Evolutionary conservation across 2,113 vertebrate genomes (phyloP).

Genomic region (Choloepus hoffmanni): DNA sequence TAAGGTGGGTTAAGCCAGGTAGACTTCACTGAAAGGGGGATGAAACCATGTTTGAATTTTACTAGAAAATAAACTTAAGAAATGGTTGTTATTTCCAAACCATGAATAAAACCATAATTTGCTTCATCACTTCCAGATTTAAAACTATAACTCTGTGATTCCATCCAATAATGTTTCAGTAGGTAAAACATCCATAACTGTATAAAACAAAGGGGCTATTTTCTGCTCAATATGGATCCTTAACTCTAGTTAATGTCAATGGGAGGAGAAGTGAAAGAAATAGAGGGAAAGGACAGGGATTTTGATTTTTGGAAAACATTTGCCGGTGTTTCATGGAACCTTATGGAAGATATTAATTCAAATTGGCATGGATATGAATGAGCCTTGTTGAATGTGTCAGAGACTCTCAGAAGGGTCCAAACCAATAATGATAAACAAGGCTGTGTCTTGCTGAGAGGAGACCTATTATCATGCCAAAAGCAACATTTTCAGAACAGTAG

Average conservation of each 20-base stretch:
- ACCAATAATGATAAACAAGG: constrained; percentile 71
- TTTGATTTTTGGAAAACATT: constrained; percentile 37
- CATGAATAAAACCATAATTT: constrained; percentile 43
- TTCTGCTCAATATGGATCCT: constrained; percentile 29
- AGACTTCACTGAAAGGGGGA: neutral
- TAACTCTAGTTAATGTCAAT: constrained; percentile 49
- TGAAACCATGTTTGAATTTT: neutral
- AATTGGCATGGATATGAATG: constrained; percentile 61
- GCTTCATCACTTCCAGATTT: constrained; percentile 32
- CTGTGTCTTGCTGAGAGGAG: constrained; percentile 54
- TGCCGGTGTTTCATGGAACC: constrained; percentile 44
- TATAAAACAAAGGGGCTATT: constrained; percentile 46
- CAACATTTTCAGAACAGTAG: constrained; percentile 66
- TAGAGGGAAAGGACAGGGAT: neutral
- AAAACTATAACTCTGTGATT: constrained; percentile 40
- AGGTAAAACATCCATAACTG: constrained; percentile 24
- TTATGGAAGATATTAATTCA: constrained; percentile 70
- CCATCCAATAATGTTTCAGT: neutral
- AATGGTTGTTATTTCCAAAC: constrained; percentile 13
- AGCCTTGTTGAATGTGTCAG: constrained; percentile 68
- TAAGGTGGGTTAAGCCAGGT: neutral
- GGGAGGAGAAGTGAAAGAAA: neutral
- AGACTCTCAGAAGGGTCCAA: constrained; percentile 73
- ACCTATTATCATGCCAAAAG: constrained; percentile 44
- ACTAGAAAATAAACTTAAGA: constrained; percentile 46